Evolutionary conservation across 1,140 invertebrate genomes (phyloP).

Genomic region (Notospermus geniculatus): DNA sequence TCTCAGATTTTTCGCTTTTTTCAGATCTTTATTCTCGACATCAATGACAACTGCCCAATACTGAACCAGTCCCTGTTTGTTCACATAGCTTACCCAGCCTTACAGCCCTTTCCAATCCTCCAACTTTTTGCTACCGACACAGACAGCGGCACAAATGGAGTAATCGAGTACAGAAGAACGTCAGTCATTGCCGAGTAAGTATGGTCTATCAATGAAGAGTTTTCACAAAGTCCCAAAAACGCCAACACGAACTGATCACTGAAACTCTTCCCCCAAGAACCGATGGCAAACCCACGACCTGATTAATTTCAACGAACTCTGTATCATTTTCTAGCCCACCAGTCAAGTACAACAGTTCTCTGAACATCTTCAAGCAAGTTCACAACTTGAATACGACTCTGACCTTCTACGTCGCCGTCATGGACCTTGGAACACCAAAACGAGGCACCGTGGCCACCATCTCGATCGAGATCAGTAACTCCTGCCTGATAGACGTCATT

Average conservation of each 20-base stretch:
- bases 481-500: constrained; percentile 28
- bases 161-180: constrained; percentile 22
- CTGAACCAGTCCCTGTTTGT: constrained; percentile 20
- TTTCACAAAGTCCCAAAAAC: no score
- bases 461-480: constrained; percentile 26
- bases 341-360: constrained; percentile 20
- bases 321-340: no score
- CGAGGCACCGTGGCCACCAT: constrained; percentile 25
- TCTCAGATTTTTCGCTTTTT: no score
- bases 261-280: no score
- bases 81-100: constrained; percentile 24
- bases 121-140: constrained; percentile 25
- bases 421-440: constrained; percentile 27
- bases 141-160: constrained; percentile 27
- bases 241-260: no score
- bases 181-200: constrained; percentile 26
- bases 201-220: no score
- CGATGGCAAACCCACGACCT: no score
- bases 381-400: constrained; percentile 25
- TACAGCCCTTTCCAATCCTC: constrained; percentile 22
- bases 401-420: constrained; percentile 23
- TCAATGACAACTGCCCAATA: constrained; percentile 37
- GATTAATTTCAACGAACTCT: no score
- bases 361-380: constrained; percentile 24
- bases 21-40: constrained; percentile 29